Base-by-base conservation (phyloP, 1,140 invertebrate genomes). In the Bradysia coprophila region DNA sequence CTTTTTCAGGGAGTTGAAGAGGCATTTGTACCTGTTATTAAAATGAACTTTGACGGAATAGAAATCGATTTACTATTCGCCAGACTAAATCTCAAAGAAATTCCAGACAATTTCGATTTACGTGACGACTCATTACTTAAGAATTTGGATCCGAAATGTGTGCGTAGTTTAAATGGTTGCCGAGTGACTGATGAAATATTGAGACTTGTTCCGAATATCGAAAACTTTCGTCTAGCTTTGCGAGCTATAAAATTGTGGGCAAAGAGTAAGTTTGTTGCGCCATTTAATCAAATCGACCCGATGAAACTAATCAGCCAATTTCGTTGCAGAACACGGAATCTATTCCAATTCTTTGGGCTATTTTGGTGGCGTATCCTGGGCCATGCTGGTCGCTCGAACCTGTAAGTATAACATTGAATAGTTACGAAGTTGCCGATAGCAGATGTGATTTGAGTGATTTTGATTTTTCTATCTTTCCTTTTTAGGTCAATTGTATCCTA, bases 61-160 rank as follows among this genome's bases (percentile, higher is more conserved):
- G 95, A 97, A 69, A 90, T 96, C 46, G 96, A 99, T 73, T 85
- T 98, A 77, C 61, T 98, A 38, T 98, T 99, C 67, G 92, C 94
- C 0, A 72, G 88, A 45, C 64, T 99, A 31, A 83, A 90, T 16
- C 65, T 94, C 1, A 94, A 94, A 57, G 86, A 92, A 64, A 91
- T 98, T 60, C 80, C 87, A 22, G 75, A 76, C 52, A 71, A 71
- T 11, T 76, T 76, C 67, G 87, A 97, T 66, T 67, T 98, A 6
- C 70, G 75, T 48, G 91, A 97, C 62, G 90, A 97, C 57, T 77
- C 76, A 53, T 61, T 98, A 8, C 63, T 99, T 3, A 94, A 93
- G 64, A 96, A 98, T 68, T 65, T 99, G 23, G 92, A 98, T 65
- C 83, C 80, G 56, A 94, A 95, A 56, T 95, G 91, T 68, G 92